A percentile compares a stretch with the other conserved stretches of the same genome.
phyloP scores from a whole-genome alignment of 2,888 invertebrate species.

The Lysandra bellargus region DNA sequence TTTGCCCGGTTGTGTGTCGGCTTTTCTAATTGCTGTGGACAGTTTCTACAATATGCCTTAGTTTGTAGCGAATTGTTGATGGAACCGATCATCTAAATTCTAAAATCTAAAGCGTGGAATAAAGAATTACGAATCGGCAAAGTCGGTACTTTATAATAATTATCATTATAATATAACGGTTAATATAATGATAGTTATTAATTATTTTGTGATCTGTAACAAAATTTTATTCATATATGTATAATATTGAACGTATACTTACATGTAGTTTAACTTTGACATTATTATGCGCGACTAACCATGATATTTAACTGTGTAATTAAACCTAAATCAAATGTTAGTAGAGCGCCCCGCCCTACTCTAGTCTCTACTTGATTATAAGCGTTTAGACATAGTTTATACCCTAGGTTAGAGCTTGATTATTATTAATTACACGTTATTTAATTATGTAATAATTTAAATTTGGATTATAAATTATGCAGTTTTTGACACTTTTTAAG shows the following conservation, averaged over 20 bases:
- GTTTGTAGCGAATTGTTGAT: constrained; percentile 9
- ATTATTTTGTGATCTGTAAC: too few species aligned
- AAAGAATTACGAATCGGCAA: neutral
- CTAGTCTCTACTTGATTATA: neutral
- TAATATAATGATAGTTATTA: too few species aligned
- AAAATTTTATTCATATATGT: neutral
- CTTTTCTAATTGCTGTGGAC: constrained; percentile 17
- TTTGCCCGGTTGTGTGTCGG: constrained; percentile 7
- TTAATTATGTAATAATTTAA: too few species aligned
- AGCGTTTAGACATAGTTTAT: neutral
- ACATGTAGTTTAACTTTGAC: neutral
- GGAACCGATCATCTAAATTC: neutral
- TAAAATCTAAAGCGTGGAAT: neutral
- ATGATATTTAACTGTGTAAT: constrained; percentile 26
- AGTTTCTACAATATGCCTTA: constrained; percentile 5
- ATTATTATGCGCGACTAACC: constrained; percentile 19
- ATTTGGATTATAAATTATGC: too few species aligned
- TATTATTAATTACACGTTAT: neutral
- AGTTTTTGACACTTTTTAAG: too few species aligned
- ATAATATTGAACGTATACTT: neutral
- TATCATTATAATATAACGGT: too few species aligned
- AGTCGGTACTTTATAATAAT: too few species aligned
- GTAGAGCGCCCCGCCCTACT: constrained; percentile 13
- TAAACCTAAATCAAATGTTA: constrained; percentile 18
- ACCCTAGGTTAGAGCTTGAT: neutral